Evolutionary conservation across 2,113 vertebrate species (phyloP).

Genomic region (Odontesthes bonariensis): DNA sequence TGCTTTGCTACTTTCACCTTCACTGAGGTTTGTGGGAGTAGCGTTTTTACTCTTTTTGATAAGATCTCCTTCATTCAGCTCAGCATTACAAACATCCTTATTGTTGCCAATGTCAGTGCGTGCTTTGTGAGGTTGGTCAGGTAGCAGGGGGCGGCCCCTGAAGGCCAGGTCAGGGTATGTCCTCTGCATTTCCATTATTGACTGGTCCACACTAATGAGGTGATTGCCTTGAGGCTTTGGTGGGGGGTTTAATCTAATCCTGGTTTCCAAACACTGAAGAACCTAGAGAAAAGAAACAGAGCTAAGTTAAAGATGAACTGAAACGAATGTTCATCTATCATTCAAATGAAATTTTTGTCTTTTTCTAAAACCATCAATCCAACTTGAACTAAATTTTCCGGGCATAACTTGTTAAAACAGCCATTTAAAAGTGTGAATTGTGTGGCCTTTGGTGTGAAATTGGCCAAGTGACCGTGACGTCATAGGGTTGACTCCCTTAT

Average conservation of each 20-base stretch:
- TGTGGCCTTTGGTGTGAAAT: no score
- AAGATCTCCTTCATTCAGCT: neutral
- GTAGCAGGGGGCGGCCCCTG: conserved; percentile 61
- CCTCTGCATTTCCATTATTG: conserved; percentile 77
- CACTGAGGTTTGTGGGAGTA: neutral
- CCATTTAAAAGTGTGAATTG: no score
- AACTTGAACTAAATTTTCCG: no score
- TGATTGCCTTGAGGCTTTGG: neutral
- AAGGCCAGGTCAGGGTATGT: conserved; percentile 87
- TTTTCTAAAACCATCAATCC: no score
- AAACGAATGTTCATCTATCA: no score
- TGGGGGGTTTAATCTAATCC: neutral
- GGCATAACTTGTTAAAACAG: no score
- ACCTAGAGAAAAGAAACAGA: conserved; percentile 17
- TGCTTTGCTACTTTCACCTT: neutral
- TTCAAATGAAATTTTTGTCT: no score
- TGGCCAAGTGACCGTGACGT: no score
- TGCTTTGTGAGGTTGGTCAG: conserved; percentile 33
- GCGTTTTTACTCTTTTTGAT: neutral
- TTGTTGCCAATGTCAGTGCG: conserved; percentile 43
- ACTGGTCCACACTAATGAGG: conserved; percentile 58
- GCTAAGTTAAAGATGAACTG: no score
- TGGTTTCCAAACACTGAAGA: conserved; percentile 7
- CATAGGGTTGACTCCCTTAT: no score
- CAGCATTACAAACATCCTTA: neutral